These are phyloP conservation scores for Anthophora plumipes DNA, from an alignment of 2,888 invertebrate species.

Conservation along the genomic window DNA sequence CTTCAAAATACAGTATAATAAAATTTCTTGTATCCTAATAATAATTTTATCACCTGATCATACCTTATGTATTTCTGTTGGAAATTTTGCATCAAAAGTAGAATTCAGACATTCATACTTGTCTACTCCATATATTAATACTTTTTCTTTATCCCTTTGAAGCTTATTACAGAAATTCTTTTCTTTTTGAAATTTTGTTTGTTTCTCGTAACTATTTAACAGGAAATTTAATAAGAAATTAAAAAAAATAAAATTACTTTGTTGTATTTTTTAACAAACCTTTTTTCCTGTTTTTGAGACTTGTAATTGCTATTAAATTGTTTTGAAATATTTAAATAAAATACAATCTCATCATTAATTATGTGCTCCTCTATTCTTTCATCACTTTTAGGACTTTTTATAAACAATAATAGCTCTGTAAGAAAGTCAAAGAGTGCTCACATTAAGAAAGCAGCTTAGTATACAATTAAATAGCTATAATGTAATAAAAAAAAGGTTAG, in stretches of 20 bases:
- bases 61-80: slow-evolving; percentile 71
- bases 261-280: slow-evolving; percentile 28
- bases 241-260: not conserved
- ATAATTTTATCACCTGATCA: slow-evolving; percentile 1
- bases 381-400: slow-evolving; percentile 11
- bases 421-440: slow-evolving; percentile 10
- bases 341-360: slow-evolving; percentile 13
- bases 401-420: slow-evolving; percentile 12
- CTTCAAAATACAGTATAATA: slow-evolving; percentile 38
- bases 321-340: slow-evolving; percentile 13
- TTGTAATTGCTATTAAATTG: not conserved
- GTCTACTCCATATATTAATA: slow-evolving; percentile 74
- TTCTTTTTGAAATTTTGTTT: not conserved
- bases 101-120: slow-evolving; percentile 68
- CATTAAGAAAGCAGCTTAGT: not conserved
- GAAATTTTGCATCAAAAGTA: slow-evolving; percentile 76
- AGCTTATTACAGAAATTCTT: not conserved
- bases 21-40: not conserved
- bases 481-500: not conserved
- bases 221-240: not conserved
- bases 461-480: not conserved
- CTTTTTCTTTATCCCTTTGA: slow-evolving; percentile 58
- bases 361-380: slow-evolving; percentile 18
- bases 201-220: not conserved
- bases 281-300: not conserved